These are phyloP conservation scores for Heliconius sara DNA, from an alignment of 2,888 invertebrate species.

Conservation along the genomic window DNA sequence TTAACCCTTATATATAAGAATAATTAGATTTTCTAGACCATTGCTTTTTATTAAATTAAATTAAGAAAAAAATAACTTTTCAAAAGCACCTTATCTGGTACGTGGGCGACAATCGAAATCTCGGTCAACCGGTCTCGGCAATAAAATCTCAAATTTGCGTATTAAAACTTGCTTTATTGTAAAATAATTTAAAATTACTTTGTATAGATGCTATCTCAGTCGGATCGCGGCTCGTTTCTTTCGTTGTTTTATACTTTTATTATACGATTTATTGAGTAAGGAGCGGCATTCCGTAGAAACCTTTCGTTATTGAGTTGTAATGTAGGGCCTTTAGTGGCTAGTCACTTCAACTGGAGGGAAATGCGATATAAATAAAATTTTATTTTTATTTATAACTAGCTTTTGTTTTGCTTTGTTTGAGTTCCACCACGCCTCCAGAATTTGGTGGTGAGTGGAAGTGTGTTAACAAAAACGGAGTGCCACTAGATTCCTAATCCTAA, in stretches of 20 bases:
- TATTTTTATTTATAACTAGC: not conserved
- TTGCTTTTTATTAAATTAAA: not conserved
- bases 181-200: slow-evolving; percentile 65
- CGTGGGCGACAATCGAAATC: slow-evolving; percentile 30
- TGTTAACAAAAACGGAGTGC: too few species aligned
- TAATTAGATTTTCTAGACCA: not conserved
- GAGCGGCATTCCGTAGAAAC: slow-evolving; percentile 59
- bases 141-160: slow-evolving; percentile 33
- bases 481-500: too few species aligned
- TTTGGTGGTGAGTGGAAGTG: too few species aligned
- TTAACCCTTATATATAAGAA: too few species aligned
- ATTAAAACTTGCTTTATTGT: slow-evolving; percentile 56
- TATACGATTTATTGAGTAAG: slow-evolving; percentile 47
- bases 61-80: not conserved
- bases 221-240: slow-evolving; percentile 58
- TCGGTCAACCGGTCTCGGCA: slow-evolving; percentile 22
- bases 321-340: slow-evolving; percentile 24
- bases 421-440: too few species aligned
- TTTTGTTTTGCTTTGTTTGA: too few species aligned
- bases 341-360: not conserved
- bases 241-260: slow-evolving; percentile 58
- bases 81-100: not conserved
- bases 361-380: not conserved
- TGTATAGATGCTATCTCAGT: slow-evolving; percentile 62
- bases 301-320: slow-evolving; percentile 64